These are phyloP conservation scores for Bimastos eiseni DNA, from an alignment of 2,888 invertebrate genomes.

Conservation along the genomic window DNA sequence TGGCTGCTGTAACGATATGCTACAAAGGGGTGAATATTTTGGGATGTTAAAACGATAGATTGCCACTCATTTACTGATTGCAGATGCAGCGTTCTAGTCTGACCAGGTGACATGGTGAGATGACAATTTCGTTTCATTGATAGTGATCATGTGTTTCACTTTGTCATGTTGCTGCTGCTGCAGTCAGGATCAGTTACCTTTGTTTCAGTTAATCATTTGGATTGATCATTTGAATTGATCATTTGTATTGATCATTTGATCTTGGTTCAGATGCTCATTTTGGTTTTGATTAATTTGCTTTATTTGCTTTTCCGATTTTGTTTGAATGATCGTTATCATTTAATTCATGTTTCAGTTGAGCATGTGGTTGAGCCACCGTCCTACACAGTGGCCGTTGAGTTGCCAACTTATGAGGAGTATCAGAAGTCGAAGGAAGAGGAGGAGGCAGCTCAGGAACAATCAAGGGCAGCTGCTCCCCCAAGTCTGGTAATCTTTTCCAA, in stretches of 20 bases:
- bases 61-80: no score
- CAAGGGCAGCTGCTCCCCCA: not conserved
- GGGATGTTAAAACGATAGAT: no score
- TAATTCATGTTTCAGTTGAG: slow-evolving; percentile 1
- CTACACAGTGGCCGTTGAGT: slow-evolving; percentile 1
- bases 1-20: no score
- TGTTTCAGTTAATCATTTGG: not conserved
- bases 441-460: slow-evolving; percentile 2
- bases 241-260: not conserved
- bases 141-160: not conserved
- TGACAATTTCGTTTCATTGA: not conserved
- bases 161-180: no score
- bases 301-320: not conserved
- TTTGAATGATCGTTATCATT: not conserved
- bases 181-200: no score
- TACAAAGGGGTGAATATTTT: no score
- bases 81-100: not conserved
- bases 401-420: slow-evolving; percentile 18
- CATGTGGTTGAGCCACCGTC: slow-evolving; percentile 17
- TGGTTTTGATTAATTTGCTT: not conserved
- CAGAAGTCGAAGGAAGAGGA: slow-evolving; percentile 20
- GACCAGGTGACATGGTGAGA: not conserved
- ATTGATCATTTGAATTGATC: no score
- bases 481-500: not conserved
- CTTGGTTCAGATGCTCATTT: not conserved